Conservation (phyloP, 2,113 vertebrate genomes). For the Cryptomyrus ogoouensis region DNA sequence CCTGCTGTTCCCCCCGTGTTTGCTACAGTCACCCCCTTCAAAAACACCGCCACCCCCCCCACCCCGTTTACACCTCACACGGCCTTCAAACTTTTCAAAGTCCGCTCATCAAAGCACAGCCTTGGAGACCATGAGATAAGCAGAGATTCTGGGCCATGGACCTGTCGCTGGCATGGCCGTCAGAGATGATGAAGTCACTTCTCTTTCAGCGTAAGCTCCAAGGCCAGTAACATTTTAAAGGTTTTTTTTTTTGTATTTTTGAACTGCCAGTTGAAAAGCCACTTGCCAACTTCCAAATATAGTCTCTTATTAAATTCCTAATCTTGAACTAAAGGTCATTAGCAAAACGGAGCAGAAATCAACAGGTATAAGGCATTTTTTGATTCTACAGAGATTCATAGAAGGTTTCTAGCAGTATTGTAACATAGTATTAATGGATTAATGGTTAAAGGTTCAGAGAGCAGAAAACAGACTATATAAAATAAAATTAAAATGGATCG, state of each 20-base stretch:
- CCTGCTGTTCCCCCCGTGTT: background rate
- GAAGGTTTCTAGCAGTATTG: background rate
- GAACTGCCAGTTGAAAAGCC: background rate
- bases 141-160: constrained; percentile 4
- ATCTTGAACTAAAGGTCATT: background rate
- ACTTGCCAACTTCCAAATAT: background rate
- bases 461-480: background rate
- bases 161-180: background rate
- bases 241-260: background rate
- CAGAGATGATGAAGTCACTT: constrained; percentile 8
- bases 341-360: background rate
- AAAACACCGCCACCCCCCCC: background rate
- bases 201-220: background rate
- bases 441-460: background rate
- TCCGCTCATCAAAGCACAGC: background rate
- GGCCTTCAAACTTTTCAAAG: constrained; percentile 10
- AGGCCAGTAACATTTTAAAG: background rate
- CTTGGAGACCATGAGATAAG: constrained; percentile 8
- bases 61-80: background rate
- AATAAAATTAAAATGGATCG: background rate
- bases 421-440: background rate
- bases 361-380: background rate
- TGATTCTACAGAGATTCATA: background rate
- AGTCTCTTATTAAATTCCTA: background rate
- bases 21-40: background rate